These are phyloP conservation scores for Antrozous pallidus DNA, from an alignment of 2,797 vertebrate genomes.

Conservation along the genomic window DNA sequence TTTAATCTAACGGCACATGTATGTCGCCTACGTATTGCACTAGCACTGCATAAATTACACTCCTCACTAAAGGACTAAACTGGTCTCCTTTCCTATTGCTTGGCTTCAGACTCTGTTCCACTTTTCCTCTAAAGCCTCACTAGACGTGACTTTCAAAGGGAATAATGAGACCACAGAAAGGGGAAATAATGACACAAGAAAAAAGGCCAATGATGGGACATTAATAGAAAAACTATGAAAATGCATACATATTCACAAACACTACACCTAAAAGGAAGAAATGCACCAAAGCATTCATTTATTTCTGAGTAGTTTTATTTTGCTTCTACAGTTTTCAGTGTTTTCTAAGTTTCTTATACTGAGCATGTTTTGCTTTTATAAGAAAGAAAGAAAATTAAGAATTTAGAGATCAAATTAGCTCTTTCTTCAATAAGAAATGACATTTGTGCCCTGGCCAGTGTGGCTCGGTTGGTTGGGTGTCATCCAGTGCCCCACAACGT, in stretches of 20 bases:
- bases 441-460: neutral
- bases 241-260: neutral
- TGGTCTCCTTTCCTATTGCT: neutral
- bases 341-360: constrained; percentile 13
- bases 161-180: constrained; percentile 3
- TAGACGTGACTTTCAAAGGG: neutral
- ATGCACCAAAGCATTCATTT: neutral
- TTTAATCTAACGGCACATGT: neutral
- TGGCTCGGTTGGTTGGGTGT: neutral
- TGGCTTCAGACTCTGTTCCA: neutral
- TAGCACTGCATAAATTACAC: neutral
- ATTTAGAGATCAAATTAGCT: neutral
- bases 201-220: neutral
- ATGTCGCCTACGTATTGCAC: neutral
- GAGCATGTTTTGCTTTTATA: neutral
- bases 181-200: constrained; percentile 14
- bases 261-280: neutral
- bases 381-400: neutral
- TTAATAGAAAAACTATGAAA: constrained; percentile 6
- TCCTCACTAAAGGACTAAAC: neutral
- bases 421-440: neutral
- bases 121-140: neutral
- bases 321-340: neutral
- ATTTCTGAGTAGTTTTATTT: neutral
- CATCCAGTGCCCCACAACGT: neutral